Base-by-base conservation (phyloP, 2,797 vertebrate genomes). In the Syngnathus rostellatus region DNA sequence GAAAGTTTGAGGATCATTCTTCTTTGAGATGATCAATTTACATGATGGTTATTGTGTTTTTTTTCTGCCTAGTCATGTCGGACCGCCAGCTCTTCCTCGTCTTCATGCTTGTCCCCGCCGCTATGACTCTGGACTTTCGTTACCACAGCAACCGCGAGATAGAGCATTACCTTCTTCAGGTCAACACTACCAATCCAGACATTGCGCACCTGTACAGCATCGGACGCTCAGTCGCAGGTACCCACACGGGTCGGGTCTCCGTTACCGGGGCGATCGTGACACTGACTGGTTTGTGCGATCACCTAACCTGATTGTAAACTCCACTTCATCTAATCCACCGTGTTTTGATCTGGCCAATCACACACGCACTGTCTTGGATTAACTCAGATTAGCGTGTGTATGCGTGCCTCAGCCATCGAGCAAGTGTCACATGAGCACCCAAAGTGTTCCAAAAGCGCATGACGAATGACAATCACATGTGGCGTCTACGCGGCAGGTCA, bases 401-500 rank as follows among this genome's bases (percentile, higher is more conserved):
- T 57, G 6, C 59, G 55, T 68, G 31, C 64, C 19, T 67, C 31
- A 23, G 14, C 68, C 38, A 69, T 59, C 54, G 31, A 59, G 23
- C 19, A 43, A 43, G 48, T 50, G 17, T 50, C 48, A 50, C 48
- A 25, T 38, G 55, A 38, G 16, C 48, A 17, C 11, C 11, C 7
- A 54, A 25, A 54, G 25, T 9, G 21, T 6, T 7, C 1, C 12
- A 5, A 12, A 57, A 7, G 12, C 45, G 9, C 5, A 31, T 31
- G 31, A 31, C 46, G 12, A 5, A 31, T 14, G 23, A 37, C 12
- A 16, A 14, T 12, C 25, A 37, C 10, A 31, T 57, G 55, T 31
- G 14, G 50, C 48, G 16, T 61, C 63, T 67, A 48, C 51, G 39
- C 60, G 38, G 63, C 79, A 99, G 97, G 94, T 84, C 94, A 93